These are phyloP conservation scores for Choloepus hoffmanni DNA, from an alignment of 2,113 vertebrate species.

Conservation along the genomic window DNA sequence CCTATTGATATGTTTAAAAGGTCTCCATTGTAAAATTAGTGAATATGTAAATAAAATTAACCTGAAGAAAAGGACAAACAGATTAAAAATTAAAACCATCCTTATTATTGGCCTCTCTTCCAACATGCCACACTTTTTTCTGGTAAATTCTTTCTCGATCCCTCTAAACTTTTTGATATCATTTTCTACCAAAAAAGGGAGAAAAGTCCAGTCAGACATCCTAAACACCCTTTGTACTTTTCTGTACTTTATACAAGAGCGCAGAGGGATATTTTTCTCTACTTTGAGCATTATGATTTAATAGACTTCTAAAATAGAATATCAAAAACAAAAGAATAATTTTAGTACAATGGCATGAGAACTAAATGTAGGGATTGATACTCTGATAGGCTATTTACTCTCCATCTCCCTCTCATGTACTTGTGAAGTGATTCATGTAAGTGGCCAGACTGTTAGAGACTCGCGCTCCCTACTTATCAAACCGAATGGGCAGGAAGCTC, in stretches of 20 bases:
- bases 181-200: neutral
- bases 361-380: slow-evolving; percentile 63
- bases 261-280: slow-evolving; percentile 68
- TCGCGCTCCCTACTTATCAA: slow-evolving; percentile 33
- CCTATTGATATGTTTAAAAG: slow-evolving; percentile 83
- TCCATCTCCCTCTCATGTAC: slow-evolving; percentile 3
- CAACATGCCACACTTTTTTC: slow-evolving; percentile 42
- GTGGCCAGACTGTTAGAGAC: slow-evolving; percentile 25
- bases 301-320: slow-evolving; percentile 77
- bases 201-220: neutral
- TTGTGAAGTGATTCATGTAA: slow-evolving; percentile 72
- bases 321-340: slow-evolving; percentile 81
- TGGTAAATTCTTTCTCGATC: slow-evolving; percentile 46
- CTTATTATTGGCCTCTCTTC: slow-evolving; percentile 64
- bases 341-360: slow-evolving; percentile 65
- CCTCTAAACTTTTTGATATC: neutral
- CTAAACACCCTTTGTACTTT: slow-evolving; percentile 52
- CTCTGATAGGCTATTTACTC: slow-evolving; percentile 68
- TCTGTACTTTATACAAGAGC: slow-evolving; percentile 39
- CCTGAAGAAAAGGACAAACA: slow-evolving; percentile 81
- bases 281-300: slow-evolving; percentile 71
- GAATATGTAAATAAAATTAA: slow-evolving; percentile 85
- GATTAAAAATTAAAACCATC: slow-evolving; percentile 38
- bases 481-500: neutral
- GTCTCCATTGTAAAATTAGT: slow-evolving; percentile 83